These are phyloP conservation scores for Ophion ventricosus DNA, from an alignment of 2,888 invertebrate species.

Conservation along the genomic window DNA sequence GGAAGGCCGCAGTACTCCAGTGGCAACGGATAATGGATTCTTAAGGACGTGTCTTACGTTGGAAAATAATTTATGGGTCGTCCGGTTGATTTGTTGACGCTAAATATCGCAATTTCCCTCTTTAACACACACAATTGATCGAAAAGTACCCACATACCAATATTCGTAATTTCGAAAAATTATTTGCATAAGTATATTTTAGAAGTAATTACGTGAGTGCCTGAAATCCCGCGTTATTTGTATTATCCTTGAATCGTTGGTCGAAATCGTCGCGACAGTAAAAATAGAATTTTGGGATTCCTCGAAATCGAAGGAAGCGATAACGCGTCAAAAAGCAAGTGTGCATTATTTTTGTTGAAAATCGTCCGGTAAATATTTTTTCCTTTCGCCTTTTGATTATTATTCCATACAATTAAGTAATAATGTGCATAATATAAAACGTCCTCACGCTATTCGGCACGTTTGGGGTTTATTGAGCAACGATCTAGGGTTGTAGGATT, in stretches of 20 bases:
- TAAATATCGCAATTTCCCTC: neutral
- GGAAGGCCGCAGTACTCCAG: slow-evolving; percentile 85
- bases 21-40: slow-evolving; percentile 85
- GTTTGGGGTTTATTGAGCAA: neutral
- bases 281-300: neutral
- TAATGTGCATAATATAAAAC: neutral
- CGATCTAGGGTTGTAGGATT: neutral
- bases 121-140: neutral
- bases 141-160: neutral
- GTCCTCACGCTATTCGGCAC: neutral
- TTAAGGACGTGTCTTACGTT: slow-evolving; percentile 71
- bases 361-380: neutral
- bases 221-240: neutral
- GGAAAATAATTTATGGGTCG: slow-evolving; percentile 63
- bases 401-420: neutral
- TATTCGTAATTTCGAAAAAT: neutral
- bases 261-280: neutral
- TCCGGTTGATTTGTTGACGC: slow-evolving; percentile 31
- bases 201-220: neutral
- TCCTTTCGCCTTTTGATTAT: neutral
- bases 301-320: no score
- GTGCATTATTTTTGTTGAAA: neutral
- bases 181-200: neutral
- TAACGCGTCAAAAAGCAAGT: no score
- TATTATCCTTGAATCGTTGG: neutral